Conservation (phyloP, 2,797 vertebrate species). For the Mormyrus hasselquistii region DNA sequence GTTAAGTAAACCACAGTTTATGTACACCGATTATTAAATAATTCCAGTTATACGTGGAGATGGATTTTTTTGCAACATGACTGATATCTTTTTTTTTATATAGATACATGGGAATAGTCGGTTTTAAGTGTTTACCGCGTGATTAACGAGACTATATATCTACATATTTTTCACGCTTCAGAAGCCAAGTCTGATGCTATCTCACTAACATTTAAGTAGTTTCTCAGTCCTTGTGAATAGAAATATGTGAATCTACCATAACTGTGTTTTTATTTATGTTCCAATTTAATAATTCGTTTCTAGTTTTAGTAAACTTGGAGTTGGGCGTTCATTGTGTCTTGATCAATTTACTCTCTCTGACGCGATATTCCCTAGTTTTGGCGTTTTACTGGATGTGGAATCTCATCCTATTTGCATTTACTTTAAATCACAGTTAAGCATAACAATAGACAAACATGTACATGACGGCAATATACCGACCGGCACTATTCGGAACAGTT, state of each 20-base stretch:
- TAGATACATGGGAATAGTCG: neutral
- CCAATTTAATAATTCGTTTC: neutral
- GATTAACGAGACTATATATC: neutral
- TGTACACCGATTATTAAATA: neutral
- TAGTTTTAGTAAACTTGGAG: neutral
- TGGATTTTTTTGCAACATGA: neutral
- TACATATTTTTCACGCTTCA: neutral
- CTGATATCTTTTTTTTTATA: neutral
- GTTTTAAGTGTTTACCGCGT: neutral
- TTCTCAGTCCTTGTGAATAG: neutral
- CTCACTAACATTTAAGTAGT: neutral
- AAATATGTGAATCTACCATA: neutral
- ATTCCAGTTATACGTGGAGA: neutral
- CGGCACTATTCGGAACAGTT: neutral
- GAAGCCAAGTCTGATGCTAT: neutral
- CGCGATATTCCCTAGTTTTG: neutral
- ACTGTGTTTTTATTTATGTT: neutral
- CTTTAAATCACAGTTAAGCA: neutral
- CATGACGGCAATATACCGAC: neutral
- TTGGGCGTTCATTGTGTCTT: neutral
- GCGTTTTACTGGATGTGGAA: neutral
- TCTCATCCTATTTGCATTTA: neutral
- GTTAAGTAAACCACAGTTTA: constrained; percentile 8
- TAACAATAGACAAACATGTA: neutral
- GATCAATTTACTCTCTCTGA: neutral